Evolutionary conservation across 2,888 invertebrate genomes (phyloP).

Genomic region (Poecilobothrus nobilitatus): DNA sequence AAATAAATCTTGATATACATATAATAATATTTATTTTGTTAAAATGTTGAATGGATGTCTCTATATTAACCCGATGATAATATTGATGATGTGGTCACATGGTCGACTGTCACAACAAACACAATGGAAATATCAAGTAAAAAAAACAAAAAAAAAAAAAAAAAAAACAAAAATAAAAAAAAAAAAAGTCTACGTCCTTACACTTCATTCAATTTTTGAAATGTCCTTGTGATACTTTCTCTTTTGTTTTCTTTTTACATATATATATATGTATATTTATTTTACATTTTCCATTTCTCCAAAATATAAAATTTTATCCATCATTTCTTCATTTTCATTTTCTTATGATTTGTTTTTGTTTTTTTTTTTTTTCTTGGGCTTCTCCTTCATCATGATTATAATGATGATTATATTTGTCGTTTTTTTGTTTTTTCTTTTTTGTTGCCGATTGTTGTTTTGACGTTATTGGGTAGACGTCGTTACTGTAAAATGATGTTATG

Average conservation of each 20-base stretch:
- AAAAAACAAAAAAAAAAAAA: not conserved
- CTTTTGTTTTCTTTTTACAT: not conserved
- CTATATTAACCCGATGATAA: not conserved
- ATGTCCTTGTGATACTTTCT: not conserved
- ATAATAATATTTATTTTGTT: too few species aligned
- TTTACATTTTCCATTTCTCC: too few species aligned
- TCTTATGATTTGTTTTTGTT: too few species aligned
- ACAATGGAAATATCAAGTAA: not conserved
- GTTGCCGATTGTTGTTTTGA: too few species aligned
- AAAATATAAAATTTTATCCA: not conserved
- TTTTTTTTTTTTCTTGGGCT: too few species aligned
- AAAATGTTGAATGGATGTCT: not conserved
- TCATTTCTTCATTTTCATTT: not conserved
- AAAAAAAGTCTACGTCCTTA: too few species aligned
- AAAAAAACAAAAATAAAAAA: too few species aligned
- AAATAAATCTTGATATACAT: too few species aligned
- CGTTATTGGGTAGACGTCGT: too few species aligned
- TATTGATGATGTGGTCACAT: conserved; percentile 4
- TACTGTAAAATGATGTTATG: too few species aligned
- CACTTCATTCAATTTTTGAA: not conserved
- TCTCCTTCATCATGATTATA: not conserved
- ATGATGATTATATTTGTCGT: not conserved
- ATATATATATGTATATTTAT: too few species aligned
- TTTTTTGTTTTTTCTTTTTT: too few species aligned
- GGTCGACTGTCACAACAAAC: not conserved